A percentile compares a stretch with the other conserved stretches of the same genome.
These are phyloP conservation scores for Scarus forsteni DNA, from an alignment of 2,797 vertebrate species.

Conservation along the genomic window DNA sequence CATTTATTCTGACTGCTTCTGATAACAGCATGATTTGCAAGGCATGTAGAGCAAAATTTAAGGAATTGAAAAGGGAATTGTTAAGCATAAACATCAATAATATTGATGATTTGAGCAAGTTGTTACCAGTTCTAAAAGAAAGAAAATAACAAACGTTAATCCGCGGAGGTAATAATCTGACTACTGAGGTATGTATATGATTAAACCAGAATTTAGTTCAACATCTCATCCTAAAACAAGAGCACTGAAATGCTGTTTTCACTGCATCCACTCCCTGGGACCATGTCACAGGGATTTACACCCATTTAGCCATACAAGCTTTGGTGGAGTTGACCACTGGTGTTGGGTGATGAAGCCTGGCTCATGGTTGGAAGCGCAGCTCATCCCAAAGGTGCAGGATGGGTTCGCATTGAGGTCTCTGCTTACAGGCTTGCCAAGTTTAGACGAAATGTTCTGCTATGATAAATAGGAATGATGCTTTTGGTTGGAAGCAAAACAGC, in stretches of 20 bases:
- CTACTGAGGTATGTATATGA: too few relatives aligned
- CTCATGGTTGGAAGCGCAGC: not conserved
- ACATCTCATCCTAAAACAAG: not conserved
- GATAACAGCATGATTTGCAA: too few relatives aligned
- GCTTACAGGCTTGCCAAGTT: not conserved
- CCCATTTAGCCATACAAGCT: slow-evolving; percentile 1
- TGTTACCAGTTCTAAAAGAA: too few relatives aligned
- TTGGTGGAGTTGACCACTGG: not conserved
- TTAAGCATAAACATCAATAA: too few relatives aligned
- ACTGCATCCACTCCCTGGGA: not conserved
- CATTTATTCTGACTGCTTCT: too few relatives aligned
- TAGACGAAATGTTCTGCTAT: not conserved
- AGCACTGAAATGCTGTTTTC: not conserved
- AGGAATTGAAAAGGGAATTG: too few relatives aligned
- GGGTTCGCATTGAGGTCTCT: not conserved
- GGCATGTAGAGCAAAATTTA: too few relatives aligned
- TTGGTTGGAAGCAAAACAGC: not conserved
- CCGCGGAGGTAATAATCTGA: too few relatives aligned
- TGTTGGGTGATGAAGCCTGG: not conserved
- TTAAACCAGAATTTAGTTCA: too few relatives aligned
- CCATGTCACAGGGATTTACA: slow-evolving; percentile 6
- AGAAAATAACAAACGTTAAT: too few relatives aligned
- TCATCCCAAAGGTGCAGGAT: slow-evolving; percentile 1
- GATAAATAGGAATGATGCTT: not conserved
- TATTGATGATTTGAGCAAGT: too few relatives aligned